phyloP scores from a whole-genome alignment of 2,113 vertebrate genomes.

The Tretioscincus oriximinensis region DNA sequence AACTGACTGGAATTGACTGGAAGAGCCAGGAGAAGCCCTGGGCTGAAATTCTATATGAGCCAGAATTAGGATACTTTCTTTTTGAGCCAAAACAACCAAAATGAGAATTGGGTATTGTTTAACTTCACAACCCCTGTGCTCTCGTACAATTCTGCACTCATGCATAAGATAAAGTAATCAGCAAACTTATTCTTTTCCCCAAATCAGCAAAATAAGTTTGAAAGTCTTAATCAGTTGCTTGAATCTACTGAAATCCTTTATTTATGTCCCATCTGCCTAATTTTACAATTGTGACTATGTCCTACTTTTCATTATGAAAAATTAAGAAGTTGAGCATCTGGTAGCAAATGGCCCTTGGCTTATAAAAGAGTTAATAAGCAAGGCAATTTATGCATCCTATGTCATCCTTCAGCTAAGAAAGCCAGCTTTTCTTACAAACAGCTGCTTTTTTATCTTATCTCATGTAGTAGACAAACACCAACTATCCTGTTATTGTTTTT shows the following conservation, averaged over 20 bases:
- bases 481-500: background rate
- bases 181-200: background rate
- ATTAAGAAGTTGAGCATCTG: background rate
- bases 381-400: background rate
- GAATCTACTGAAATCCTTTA: background rate
- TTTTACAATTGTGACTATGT: background rate
- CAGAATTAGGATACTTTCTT: no score
- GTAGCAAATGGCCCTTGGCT: background rate
- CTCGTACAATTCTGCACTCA: background rate
- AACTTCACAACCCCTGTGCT: background rate
- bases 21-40: no score
- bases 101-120: no score
- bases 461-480: background rate
- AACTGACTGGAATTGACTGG: no score
- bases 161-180: background rate
- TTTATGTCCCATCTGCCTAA: background rate
- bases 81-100: no score
- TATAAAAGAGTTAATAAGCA: conserved; percentile 9
- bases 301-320: background rate
- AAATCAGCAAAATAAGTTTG: background rate
- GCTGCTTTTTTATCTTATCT: background rate
- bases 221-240: background rate
- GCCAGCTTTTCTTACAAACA: background rate
- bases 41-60: no score
- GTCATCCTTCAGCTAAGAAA: background rate